Conservation (phyloP, 37 sponge, comb jelly and placozoan species). For the Mnemiopsis leidyi region DNA sequence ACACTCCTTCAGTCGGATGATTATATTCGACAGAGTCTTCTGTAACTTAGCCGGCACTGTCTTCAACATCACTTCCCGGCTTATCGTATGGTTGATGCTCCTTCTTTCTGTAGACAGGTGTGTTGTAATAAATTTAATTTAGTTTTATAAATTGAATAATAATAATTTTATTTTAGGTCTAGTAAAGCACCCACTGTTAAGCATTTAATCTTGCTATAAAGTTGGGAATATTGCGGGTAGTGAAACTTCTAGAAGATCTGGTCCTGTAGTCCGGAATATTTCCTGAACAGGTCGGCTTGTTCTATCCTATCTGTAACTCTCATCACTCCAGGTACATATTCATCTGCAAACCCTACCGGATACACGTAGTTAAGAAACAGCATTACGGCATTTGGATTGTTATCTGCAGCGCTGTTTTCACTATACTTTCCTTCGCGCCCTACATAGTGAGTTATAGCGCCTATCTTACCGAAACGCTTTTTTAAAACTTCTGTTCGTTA, state of each 20-base stretch:
- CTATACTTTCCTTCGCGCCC: background rate
- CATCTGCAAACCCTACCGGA: constrained; percentile 58
- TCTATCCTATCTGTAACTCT: too few species aligned
- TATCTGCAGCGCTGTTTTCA: background rate
- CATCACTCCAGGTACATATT: constrained; percentile 60
- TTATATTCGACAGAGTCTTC: background rate
- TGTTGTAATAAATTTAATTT: too few species aligned
- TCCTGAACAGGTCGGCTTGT: too few species aligned
- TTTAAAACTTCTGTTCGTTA: too few species aligned
- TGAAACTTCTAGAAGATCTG: too few species aligned
- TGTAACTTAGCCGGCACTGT: constrained; percentile 36
- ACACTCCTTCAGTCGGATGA: background rate
- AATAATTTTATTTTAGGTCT: too few species aligned
- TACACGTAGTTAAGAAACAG: constrained; percentile 42
- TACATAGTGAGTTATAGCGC: background rate
- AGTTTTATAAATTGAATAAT: too few species aligned
- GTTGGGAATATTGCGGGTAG: too few species aligned
- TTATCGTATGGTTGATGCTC: constrained; percentile 24
- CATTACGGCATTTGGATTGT: constrained; percentile 27
- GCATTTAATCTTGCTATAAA: too few species aligned
- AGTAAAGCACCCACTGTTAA: too few species aligned
- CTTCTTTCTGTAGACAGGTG: constrained; percentile 13
- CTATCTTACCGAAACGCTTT: too few species aligned
- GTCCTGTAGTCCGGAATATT: too few species aligned
- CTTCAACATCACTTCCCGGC: constrained; percentile 47